Evolutionary conservation across 2,797 vertebrate species (phyloP), one percentile per base, ranked within the genome.

Genomic region (Neopelma chrysocephalum): DNA sequence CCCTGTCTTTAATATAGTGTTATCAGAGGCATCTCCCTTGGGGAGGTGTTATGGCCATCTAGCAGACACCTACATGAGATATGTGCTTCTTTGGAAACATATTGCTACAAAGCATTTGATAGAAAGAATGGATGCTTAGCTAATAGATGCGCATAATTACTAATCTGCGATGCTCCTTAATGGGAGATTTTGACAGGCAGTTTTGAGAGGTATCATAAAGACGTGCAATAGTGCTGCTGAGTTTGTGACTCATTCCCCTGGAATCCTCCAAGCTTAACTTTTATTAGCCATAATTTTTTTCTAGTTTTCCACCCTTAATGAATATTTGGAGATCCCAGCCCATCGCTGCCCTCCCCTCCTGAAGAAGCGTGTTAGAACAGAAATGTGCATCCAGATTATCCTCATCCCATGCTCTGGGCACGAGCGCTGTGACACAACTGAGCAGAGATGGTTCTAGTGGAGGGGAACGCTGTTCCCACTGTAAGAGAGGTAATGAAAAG

Each of bases 81-180:
- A 65, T 18, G 80, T 9, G 72, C 87, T 87, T 78, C 96, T 96
- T 89, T 31, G 83, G 90, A 95, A 78, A 95, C 87, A 93, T 45
- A 93, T 54, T 71, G 89, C 91, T 96, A 91, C 90, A 95, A 92
- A 86, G 70, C 16, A 5, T 94, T 80, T 79, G 88, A 87, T 75
- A 93, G 93, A 79, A 94, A 97, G 93, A 96, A 93, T 38, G 79
- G 86, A 72, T 83, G 90, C 94, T 87, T 50, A 26, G 81, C 79
- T 97, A 95, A 97, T 91, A 91, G 75, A 96, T 94, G 96, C 69
- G 64, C 95, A 92, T 96, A 97, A 97, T 96, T 97, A 94, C 82
- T 85, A 73, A 92, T 96, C 92, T 88, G 61, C 14, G 10, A 40
- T 34, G 93, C 42, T 81, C 72, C 94, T 97, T 96, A 96, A 97